Evolutionary conservation across 2,113 vertebrate species (phyloP).

Genomic region (Lathamus discolor): DNA sequence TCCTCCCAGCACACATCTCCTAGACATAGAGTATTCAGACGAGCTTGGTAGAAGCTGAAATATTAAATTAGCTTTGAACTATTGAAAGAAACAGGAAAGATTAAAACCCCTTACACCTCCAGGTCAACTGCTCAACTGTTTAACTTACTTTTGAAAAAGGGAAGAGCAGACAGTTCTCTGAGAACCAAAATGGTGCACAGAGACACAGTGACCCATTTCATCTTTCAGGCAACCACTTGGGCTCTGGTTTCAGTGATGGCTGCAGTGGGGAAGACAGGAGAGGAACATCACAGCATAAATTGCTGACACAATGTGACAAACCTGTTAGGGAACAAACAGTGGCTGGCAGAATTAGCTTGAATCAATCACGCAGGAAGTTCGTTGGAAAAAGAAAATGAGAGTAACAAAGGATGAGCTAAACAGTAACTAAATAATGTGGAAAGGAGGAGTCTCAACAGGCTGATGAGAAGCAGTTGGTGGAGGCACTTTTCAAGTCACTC

Average conservation of each 20-base stretch:
- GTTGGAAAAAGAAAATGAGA: conserved; percentile 26
- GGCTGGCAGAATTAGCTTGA: conserved; percentile 13
- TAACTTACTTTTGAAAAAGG: neutral
- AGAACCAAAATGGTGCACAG: neutral
- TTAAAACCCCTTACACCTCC: neutral
- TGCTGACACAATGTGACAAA: neutral
- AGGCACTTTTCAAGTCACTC: neutral
- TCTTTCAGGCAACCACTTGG: neutral
- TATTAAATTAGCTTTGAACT: neutral
- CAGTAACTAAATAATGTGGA: neutral
- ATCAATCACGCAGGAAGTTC: conserved; percentile 1
- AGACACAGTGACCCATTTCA: neutral
- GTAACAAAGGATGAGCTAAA: neutral
- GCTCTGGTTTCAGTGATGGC: neutral
- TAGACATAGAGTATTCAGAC: neutral
- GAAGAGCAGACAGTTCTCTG: neutral
- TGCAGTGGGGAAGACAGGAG: neutral
- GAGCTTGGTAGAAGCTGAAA: neutral
- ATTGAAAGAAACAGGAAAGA: neutral
- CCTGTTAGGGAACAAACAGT: neutral
- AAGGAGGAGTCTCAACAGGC: neutral
- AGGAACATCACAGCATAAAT: neutral
- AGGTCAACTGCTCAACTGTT: neutral
- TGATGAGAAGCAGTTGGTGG: neutral
- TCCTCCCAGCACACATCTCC: neutral